A percentile compares a stretch with the other conserved stretches of the same genome.
phyloP scores from a whole-genome alignment of 2,113 vertebrate genomes.

The Cynopterus brachyotis region DNA sequence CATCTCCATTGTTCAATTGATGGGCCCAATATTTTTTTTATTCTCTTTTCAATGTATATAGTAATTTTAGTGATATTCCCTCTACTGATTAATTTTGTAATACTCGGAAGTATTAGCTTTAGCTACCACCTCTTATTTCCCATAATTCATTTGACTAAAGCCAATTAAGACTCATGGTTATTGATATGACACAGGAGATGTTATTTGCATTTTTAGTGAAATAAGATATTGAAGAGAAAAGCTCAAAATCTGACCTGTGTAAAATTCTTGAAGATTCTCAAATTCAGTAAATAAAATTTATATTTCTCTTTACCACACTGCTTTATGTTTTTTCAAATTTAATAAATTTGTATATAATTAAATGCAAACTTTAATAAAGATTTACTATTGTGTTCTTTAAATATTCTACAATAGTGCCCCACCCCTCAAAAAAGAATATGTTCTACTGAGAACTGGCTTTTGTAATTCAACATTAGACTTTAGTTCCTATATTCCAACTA shows the following conservation, averaged over 20 bases:
- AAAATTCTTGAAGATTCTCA: not conserved
- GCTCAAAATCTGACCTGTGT: not conserved
- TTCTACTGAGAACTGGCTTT: not conserved
- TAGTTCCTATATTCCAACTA: fast-evolving
- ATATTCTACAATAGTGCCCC: not conserved
- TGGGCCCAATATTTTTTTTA: not conserved
- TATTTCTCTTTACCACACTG: not conserved
- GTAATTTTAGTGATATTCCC: not conserved
- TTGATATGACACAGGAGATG: not conserved
- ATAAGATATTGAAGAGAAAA: not conserved
- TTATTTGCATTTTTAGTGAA: not conserved
- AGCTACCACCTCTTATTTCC: not conserved
- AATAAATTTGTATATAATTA: not conserved
- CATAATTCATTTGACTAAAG: not conserved
- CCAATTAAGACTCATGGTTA: not conserved
- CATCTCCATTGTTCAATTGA: not conserved
- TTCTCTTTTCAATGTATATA: not conserved
- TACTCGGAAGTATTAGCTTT: not conserved
- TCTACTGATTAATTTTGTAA: not conserved
- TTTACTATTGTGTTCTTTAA: not conserved
- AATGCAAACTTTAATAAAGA: not conserved
- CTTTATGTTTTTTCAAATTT: not conserved
- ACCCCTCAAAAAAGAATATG: not conserved
- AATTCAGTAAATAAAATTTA: not conserved
- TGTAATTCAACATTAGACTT: not conserved